Percentiles rank a stretch among this genome's conserved stretches.
These are phyloP conservation scores for Xiphias gladius DNA, from an alignment of 2,113 vertebrate species.

Conservation along the genomic window DNA sequence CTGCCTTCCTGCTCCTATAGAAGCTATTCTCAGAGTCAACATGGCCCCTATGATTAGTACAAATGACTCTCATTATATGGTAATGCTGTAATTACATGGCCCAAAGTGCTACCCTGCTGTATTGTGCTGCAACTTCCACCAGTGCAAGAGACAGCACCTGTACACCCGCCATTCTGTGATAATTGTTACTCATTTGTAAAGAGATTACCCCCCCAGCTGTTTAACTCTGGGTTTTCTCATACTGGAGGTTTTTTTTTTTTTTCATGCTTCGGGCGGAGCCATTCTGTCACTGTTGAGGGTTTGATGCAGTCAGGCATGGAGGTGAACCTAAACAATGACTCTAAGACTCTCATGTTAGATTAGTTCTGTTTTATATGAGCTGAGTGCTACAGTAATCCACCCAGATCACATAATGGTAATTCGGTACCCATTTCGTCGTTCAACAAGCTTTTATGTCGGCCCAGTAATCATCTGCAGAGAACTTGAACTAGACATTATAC, in stretches of 20 bases:
- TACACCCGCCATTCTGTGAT: conserved; percentile 36
- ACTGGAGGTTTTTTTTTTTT: conserved; percentile 7
- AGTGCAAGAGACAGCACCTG: conserved; percentile 49
- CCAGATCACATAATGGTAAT: conserved; percentile 80
- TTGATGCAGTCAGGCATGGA: conserved; percentile 51
- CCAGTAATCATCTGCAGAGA: conserved; percentile 77
- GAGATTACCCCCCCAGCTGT: conserved; percentile 21
- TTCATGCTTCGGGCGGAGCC: conserved; percentile 2
- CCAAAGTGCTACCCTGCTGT: conserved; percentile 39
- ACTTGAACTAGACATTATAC: conserved; percentile 56
- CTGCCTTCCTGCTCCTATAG: conserved; percentile 46
- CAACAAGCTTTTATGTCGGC: conserved; percentile 73
- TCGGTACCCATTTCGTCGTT: conserved; percentile 75
- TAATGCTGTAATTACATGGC: conserved; percentile 69
- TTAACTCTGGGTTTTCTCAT: conserved; percentile 39
- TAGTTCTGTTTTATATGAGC: conserved; percentile 76
- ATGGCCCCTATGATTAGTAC: conserved; percentile 56
- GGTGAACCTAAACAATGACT: conserved; percentile 69
- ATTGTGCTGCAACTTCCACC: conserved; percentile 22
- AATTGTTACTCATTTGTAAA: conserved; percentile 54
- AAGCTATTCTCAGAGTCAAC: conserved; percentile 46
- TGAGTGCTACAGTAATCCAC: conserved; percentile 73
- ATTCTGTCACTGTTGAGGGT: conserved; percentile 47
- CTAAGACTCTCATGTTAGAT: conserved; percentile 63
- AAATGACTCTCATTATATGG: conserved; percentile 74